Base-by-base conservation (phyloP, 2,113 vertebrate genomes). In the Taurulus bubalis region DNA sequence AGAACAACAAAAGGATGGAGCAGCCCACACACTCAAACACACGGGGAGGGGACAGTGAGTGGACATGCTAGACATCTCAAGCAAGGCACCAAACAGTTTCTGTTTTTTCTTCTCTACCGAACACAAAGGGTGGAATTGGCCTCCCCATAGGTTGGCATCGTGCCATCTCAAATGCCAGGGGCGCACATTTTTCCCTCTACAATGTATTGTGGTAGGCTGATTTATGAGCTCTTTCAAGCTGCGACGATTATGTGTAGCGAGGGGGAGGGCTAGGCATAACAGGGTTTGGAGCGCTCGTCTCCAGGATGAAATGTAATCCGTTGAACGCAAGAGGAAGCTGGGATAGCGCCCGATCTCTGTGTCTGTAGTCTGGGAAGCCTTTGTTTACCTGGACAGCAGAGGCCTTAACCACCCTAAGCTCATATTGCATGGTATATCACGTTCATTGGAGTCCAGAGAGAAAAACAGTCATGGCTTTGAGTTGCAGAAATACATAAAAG, bases 361-460 rank as follows among this genome's bases (percentile, higher is more conserved):
- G 79, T 85, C 72, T 85, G 16, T 77, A 71, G 79, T 85, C 75
- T 73, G 71, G 71, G 53, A 78, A 85, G 85, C 76, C 73, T 91
- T 93, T 93, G 92, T 93, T 93, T 91, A 91, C 89, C 87, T 89
- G 90, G 82, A 78, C 77, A 87, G 85, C 78, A 74, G 74, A 87
- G 74, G 64, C 73, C 70, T 63, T 24, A 64, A 86, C 73, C 55
- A 80, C 70, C 82, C 86, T 80, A 80, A 91, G 87, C 89, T 71
- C 69, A 91, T 90, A 92, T 77, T 75, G 34, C 55, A 89, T 53
- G 62, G 79, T 74, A 36, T 78, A 90, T 90, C 84, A 71, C 75
- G 75, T 87, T 87, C 72, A 89, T 88, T 84, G 76, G 53, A 66
- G 34, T 72, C 81, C 22, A 22, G n/a, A 12, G 79, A 71, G 63